Base-by-base conservation (phyloP, 2,113 vertebrate genomes). In the Dermatemys mawii region DNA sequence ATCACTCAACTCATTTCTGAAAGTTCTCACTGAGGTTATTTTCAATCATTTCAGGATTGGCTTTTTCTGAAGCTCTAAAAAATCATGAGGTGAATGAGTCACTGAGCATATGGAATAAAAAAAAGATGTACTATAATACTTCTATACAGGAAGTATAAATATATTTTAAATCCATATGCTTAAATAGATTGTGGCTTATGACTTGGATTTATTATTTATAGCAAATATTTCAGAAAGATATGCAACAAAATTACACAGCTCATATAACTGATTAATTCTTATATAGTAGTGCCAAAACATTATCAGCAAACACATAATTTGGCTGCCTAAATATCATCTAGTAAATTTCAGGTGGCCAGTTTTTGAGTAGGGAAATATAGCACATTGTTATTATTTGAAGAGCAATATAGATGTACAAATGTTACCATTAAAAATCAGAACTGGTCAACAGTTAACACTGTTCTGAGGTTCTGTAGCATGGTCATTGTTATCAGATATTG, bases 1-100 rank as follows among this genome's bases (percentile, higher is more conserved):
- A 91, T 29, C 81, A 22, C 67, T 44, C 3, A 76, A 70, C 60
- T 91, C 41, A 38, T 85, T 95, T 92, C 41, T 90, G 83, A 86
- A 92, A 78, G 35, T 55, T 83, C 13, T 89, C 11, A 32, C 17
- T 80, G 46, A 32, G 88, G 78, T 50, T 1, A 35, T 60, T 91
- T 95, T 50, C 78, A 29, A 82, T 26, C 50, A 89, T 95, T 92
- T 87, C 78, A 95, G 63, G 83, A 73, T 2, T 78, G 13, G 38
- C 78, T 88, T 95, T 48, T 76, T 88, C 91, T 91, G 60, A 82
- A 81, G 91, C 51, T 87, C 84, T 82, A 29, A 76, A 94, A 53
- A 87, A 46, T 67, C n/a, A 41, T 48, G 51, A 46, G 79, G 16
- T 63, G 24, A 89, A 49, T 67, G 12, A 87, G 11, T 88, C 84